Evolutionary conservation across 2,888 invertebrate genomes (phyloP).

Genomic region (Pterostichus madidus): DNA sequence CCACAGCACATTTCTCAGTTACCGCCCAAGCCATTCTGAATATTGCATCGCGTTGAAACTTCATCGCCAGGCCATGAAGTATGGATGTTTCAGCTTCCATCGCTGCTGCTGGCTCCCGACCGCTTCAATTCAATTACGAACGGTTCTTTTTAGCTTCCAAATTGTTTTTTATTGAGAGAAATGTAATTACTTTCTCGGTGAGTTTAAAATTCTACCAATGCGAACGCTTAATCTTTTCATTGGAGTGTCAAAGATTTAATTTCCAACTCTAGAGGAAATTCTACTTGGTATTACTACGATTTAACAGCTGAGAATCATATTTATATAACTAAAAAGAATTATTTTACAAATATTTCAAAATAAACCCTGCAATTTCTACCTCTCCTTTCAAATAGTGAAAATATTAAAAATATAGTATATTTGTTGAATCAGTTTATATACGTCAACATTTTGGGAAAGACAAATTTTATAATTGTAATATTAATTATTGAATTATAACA

Average conservation of each 20-base stretch:
- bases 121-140: constrained; percentile 51
- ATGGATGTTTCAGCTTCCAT: constrained; percentile 3
- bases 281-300: background rate
- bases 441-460: no score
- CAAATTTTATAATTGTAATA: no score
- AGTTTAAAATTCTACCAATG: constrained; percentile 55
- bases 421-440: no score
- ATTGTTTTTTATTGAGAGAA: constrained; percentile 60
- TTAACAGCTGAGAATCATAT: no score
- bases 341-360: no score
- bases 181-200: constrained; percentile 54
- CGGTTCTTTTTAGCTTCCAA: constrained; percentile 24
- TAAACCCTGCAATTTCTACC: no score
- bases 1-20: no score
- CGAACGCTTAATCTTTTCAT: constrained; percentile 52
- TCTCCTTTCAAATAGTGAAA: no score
- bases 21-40: background rate
- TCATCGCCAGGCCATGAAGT: background rate
- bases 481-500: no score
- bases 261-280: constrained; percentile 10
- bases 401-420: no score
- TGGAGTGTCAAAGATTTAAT: constrained; percentile 61
- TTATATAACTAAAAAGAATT: no score
- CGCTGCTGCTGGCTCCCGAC: background rate
- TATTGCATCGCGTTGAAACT: constrained; percentile 26